A percentile compares a stretch with the other conserved stretches of the same genome.
Evolutionary conservation across 2,113 vertebrate genomes (phyloP).

Genomic region (Engraulis encrasicolus): DNA sequence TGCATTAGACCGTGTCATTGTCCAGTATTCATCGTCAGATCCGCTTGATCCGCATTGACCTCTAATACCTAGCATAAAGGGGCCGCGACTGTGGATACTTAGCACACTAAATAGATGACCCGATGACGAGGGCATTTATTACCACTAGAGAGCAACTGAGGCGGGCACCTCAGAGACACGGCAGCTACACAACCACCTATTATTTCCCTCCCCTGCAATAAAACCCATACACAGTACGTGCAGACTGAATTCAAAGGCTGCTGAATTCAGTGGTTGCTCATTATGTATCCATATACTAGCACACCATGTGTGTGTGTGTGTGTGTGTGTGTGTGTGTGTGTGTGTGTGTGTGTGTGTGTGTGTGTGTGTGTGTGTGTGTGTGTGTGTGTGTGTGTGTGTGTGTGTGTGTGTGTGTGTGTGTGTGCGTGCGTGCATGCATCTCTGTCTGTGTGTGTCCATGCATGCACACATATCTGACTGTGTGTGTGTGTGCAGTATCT

Average conservation of each 20-base stretch:
- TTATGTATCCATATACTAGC: not conserved
- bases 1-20: not conserved
- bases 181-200: not conserved
- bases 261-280: not conserved
- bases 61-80: not conserved
- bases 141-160: not conserved
- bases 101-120: not conserved
- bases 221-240: not conserved
- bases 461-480: no score
- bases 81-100: not conserved
- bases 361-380: conserved; percentile 2
- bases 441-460: not conserved
- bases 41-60: not conserved
- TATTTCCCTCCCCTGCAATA: not conserved
- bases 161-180: not conserved
- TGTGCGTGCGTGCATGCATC: not conserved
- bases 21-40: not conserved
- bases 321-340: conserved; percentile 8
- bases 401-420: conserved; percentile 19
- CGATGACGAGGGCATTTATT: not conserved
- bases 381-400: not conserved
- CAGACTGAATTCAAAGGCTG: not conserved
- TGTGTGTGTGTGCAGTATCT: conserved; percentile 31
- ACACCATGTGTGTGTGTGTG: conserved; percentile 8
- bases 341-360: conserved; percentile 39